A percentile compares a stretch with the other conserved stretches of the same genome.
These are phyloP conservation scores for Drosophila punjabiensis DNA, from an alignment of 1,140 invertebrate species.

Conservation along the genomic window DNA sequence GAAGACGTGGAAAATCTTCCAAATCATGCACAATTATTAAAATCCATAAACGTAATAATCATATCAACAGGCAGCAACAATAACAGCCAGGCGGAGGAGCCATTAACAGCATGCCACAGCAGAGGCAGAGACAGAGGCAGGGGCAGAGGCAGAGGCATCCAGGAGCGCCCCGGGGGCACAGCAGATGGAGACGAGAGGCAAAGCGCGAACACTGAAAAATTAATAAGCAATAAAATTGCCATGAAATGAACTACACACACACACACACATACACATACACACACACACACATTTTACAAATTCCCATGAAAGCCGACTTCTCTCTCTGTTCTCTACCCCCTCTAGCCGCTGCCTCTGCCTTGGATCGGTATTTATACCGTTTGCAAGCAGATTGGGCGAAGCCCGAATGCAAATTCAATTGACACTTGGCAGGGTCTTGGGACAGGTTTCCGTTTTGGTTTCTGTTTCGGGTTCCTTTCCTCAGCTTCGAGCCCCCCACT, in stretches of 20 bases:
- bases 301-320: constrained; percentile 78
- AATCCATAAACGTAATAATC: constrained; percentile 84
- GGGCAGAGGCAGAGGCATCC: constrained; percentile 14
- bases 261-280: neutral
- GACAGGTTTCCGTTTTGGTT: constrained; percentile 19
- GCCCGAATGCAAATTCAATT: constrained; percentile 75
- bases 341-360: neutral
- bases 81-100: constrained; percentile 49
- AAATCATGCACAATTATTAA: constrained; percentile 85
- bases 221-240: constrained; percentile 85
- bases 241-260: constrained; percentile 83
- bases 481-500: neutral
- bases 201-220: constrained; percentile 83
- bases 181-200: constrained; percentile 16
- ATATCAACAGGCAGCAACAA: constrained; percentile 74
- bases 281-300: constrained; percentile 25
- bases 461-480: constrained; percentile 27
- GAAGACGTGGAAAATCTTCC: constrained; percentile 65
- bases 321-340: constrained; percentile 8
- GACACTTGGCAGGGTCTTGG: constrained; percentile 60
- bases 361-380: constrained; percentile 26
- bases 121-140: neutral
- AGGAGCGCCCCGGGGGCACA: constrained; percentile 6
- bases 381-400: constrained; percentile 26
- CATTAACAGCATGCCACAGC: constrained; percentile 68